A percentile compares a stretch with the other conserved stretches of the same genome.
Conservation (phyloP, 2,113 vertebrate genomes). For the Herpetotheres cachinnans region DNA sequence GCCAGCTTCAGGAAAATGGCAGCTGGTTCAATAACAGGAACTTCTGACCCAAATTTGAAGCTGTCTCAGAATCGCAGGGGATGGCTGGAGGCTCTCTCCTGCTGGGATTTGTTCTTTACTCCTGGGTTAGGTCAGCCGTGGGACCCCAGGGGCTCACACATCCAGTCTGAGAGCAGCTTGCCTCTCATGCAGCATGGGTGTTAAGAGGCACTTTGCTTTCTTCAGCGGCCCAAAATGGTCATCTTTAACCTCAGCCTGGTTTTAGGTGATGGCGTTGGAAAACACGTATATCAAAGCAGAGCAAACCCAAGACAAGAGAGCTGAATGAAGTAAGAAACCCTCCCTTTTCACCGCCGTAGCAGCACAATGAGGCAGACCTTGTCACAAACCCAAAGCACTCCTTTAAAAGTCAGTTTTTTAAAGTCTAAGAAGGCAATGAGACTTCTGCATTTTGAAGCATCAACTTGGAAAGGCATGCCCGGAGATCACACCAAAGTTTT, state of each 20-base stretch:
- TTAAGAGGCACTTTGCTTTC: background rate
- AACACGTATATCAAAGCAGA: background rate
- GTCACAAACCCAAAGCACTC: background rate
- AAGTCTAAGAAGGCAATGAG: background rate
- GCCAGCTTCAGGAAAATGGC: background rate
- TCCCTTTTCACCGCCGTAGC: background rate
- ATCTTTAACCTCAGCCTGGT: fast-evolving
- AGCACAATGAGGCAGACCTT: no score
- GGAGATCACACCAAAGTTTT: background rate
- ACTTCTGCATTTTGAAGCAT: background rate
- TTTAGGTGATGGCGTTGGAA: background rate
- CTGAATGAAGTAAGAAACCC: background rate
- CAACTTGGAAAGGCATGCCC: background rate
- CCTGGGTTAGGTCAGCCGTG: fast-evolving
- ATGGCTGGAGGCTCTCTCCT: background rate
- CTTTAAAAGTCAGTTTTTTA: background rate
- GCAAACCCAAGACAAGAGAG: background rate
- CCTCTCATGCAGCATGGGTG: fast-evolving
- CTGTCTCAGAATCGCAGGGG: background rate
- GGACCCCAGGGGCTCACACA: fast-evolving
- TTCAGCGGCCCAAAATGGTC: fast-evolving
- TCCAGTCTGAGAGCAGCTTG: background rate
- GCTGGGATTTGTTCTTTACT: background rate
- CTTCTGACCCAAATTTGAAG: background rate
- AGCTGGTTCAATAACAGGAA: background rate